A percentile compares a stretch with the other conserved stretches of the same genome.
These are phyloP conservation scores for Catharus bicknelli DNA, from an alignment of 2,113 vertebrate genomes.

Conservation along the genomic window DNA sequence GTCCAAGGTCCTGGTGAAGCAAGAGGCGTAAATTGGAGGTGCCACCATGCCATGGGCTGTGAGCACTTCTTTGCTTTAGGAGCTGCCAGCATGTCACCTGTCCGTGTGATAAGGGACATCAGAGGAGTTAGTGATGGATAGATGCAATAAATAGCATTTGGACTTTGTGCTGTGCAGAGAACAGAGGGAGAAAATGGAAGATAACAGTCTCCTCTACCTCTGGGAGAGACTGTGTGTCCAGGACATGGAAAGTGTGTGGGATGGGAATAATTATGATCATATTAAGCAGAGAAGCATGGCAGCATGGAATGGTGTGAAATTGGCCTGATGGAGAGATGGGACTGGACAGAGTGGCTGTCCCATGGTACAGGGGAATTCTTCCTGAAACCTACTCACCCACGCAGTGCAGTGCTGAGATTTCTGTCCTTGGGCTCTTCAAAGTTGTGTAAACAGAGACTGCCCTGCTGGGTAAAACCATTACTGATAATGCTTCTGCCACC, in stretches of 20 bases:
- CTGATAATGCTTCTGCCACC: not conserved
- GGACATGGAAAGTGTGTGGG: not conserved
- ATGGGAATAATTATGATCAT: not conserved
- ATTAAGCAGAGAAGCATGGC: not conserved
- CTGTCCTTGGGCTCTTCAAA: not conserved
- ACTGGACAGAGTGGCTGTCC: not conserved
- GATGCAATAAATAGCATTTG: not conserved
- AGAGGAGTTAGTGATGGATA: not conserved
- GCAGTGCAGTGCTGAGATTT: not conserved
- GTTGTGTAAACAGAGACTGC: not conserved
- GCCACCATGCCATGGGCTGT: not conserved
- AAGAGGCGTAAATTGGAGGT: not conserved
- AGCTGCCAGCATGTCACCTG: not conserved
- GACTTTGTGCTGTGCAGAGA: not conserved
- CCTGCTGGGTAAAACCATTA: not conserved
- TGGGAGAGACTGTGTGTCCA: not conserved
- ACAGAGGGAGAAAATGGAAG: not conserved
- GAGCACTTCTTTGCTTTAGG: not conserved
- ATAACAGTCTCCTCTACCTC: not conserved
- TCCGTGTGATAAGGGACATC: not conserved
- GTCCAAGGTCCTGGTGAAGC: not conserved
- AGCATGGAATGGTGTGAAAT: not conserved
- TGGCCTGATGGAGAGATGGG: not conserved
- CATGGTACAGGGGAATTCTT: not conserved
- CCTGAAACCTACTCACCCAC: not conserved